A percentile compares a stretch with the other conserved stretches of the same genome.
Evolutionary conservation across 1,140 invertebrate species (phyloP).

Genomic region (Papilio xuthus): DNA sequence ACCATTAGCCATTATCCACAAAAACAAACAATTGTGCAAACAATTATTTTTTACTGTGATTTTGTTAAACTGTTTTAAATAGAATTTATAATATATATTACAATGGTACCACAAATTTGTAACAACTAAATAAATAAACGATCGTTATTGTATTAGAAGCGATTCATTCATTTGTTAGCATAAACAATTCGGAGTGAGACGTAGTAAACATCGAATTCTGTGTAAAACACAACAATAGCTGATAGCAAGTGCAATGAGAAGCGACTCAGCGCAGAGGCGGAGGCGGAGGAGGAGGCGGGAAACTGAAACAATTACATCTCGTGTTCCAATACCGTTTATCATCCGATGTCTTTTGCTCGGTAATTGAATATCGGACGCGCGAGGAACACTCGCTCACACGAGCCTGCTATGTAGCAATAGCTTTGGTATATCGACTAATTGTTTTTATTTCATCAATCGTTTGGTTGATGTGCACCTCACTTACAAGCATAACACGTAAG

Average conservation of each 20-base stretch:
- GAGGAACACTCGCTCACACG: not conserved
- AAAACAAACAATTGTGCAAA: no score
- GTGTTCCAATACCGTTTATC: conserved; percentile 36
- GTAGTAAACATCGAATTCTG: not conserved
- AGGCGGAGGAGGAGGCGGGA: not conserved
- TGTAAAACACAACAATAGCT: not conserved
- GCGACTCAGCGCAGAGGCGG: not conserved
- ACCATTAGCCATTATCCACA: no score
- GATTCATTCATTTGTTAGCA: not conserved
- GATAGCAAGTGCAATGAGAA: not conserved
- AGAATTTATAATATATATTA: no score
- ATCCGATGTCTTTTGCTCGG: conserved; percentile 31
- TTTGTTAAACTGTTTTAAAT: no score
- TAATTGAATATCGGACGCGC: conserved; percentile 18
- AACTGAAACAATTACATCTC: conserved; percentile 18
- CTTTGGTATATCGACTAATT: not conserved
- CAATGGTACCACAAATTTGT: no score
- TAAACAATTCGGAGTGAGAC: not conserved
- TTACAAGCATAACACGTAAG: not conserved
- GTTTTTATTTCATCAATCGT: not conserved
- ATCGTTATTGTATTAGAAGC: no score
- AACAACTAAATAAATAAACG: no score
- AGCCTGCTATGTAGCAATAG: not conserved
- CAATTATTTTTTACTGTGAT: no score
- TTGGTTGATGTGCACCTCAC: not conserved